These are phyloP conservation scores for Aselliscus stoliczkanus DNA, from an alignment of 2,797 vertebrate genomes.

Conservation along the genomic window DNA sequence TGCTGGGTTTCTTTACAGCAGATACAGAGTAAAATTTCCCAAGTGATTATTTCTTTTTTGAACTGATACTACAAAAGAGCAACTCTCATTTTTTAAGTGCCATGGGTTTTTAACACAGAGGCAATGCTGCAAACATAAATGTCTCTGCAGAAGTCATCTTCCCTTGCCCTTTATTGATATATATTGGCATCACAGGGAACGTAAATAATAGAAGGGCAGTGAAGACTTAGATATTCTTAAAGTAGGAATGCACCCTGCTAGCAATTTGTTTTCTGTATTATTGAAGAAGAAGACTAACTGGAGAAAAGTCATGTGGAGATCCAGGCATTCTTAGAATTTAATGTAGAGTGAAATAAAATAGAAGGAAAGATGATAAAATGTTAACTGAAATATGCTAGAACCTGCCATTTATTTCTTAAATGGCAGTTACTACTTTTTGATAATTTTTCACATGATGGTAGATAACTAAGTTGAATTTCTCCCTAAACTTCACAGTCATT, in stretches of 20 bases:
- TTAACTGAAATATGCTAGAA: background rate
- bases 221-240: slow-evolving; percentile 73
- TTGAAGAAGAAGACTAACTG: slow-evolving; percentile 69
- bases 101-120: slow-evolving; percentile 76
- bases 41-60: slow-evolving; percentile 83
- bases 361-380: slow-evolving; percentile 34
- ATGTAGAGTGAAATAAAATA: slow-evolving; percentile 52
- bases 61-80: slow-evolving; percentile 80
- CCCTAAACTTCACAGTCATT: background rate
- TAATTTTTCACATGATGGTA: background rate
- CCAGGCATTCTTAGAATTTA: slow-evolving; percentile 56
- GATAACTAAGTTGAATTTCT: background rate
- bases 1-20: slow-evolving; percentile 77
- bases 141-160: slow-evolving; percentile 76
- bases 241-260: slow-evolving; percentile 71
- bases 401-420: background rate
- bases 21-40: slow-evolving; percentile 80
- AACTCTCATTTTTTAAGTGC: slow-evolving; percentile 51
- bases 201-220: slow-evolving; percentile 68
- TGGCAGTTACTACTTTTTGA: background rate
- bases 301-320: slow-evolving; percentile 68
- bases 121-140: slow-evolving; percentile 78
- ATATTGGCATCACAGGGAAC: slow-evolving; percentile 74
- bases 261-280: slow-evolving; percentile 62
- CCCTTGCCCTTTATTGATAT: slow-evolving; percentile 74